Base-by-base conservation (phyloP, 2,797 vertebrate genomes). In the Calcarius lapponicus region DNA sequence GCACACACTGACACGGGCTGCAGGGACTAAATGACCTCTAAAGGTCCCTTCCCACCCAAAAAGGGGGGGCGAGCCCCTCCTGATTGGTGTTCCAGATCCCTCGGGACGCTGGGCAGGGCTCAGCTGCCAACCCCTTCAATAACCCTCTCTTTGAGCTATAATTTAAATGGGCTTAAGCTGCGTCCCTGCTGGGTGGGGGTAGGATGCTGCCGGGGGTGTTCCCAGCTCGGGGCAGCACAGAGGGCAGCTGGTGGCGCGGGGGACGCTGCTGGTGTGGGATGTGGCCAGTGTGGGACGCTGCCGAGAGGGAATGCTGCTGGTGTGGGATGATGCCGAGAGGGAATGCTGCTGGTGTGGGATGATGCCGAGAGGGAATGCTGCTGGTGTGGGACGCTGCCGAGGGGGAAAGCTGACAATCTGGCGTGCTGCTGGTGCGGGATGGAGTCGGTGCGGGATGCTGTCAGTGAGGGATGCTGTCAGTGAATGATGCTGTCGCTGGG, bases 1-100 rank as follows among this genome's bases (percentile, higher is more conserved):
- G 20, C 6, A 17, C 40, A 14, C 9, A 1, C 14, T 51, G 57
- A 22, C 19, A 14, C 0, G 0, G 13, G 15, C 20, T 12, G 25
- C 24, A 13, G 28, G n/a, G 25, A 17, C 3, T 34, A 53, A 72
- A 58, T 32, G 31, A 53, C 34, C 31, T 66, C 29, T 17, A 47
- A 66, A 72, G 2, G 22, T 14, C 34, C 31, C 13, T 26, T 58
- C 40, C 34, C 19, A 42, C 13, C 15, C 53, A 21, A 40, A 40
- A 65, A 65, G 45, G 22, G 21, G 42, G 7, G 10, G 3, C 9
- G 18, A 51, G 45, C n/a, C 61, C n/a, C 67, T 82, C 19, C 1
- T 51, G 47, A 17, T 11, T n/a, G 45, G 5, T 34, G 34, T n/a
- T 4, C 7, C 2, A 5, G 15, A 20, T 51, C 58, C 69, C 26